Percentiles rank a stretch among this genome's conserved stretches.
Conservation (phyloP, 2,888 invertebrate species). For the Agrotis clavis region DNA sequence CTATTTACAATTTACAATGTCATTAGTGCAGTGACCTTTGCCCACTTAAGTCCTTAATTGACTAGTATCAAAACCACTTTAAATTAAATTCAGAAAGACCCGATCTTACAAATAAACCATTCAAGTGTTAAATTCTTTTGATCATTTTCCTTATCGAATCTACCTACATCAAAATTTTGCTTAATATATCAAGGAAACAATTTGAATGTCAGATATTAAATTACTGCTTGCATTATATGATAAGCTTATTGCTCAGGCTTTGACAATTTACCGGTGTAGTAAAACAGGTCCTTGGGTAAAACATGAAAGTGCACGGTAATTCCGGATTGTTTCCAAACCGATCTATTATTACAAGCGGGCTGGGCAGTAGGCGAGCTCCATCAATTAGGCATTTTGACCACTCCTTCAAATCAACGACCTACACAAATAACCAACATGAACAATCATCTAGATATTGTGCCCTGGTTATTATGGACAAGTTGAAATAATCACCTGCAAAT, state of each 20-base stretch:
- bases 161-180: not conserved
- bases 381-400: slow-evolving; percentile 36
- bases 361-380: slow-evolving; percentile 10
- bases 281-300: slow-evolving; percentile 54
- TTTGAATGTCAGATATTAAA: slow-evolving; percentile 7
- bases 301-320: slow-evolving; percentile 62
- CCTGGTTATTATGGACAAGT: too few relatives aligned
- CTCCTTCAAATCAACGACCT: slow-evolving; percentile 34
- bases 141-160: not conserved
- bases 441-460: slow-evolving; percentile 29
- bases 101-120: not conserved
- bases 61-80: not conserved
- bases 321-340: slow-evolving; percentile 61
- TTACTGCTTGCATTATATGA: slow-evolving; percentile 21
- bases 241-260: slow-evolving; percentile 42
- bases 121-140: not conserved
- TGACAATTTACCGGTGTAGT: slow-evolving; percentile 49
- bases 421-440: slow-evolving; percentile 32
- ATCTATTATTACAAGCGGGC: slow-evolving; percentile 53
- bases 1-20: slow-evolving; percentile 11
- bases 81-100: not conserved
- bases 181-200: not conserved
- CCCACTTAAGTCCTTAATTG: not conserved
- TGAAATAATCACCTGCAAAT: too few relatives aligned
- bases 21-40: slow-evolving; percentile 13